Percentiles rank a stretch among this genome's conserved stretches.
phyloP scores from a whole-genome alignment of 2,113 vertebrate species.

The Romanogobio albipinnatus region DNA sequence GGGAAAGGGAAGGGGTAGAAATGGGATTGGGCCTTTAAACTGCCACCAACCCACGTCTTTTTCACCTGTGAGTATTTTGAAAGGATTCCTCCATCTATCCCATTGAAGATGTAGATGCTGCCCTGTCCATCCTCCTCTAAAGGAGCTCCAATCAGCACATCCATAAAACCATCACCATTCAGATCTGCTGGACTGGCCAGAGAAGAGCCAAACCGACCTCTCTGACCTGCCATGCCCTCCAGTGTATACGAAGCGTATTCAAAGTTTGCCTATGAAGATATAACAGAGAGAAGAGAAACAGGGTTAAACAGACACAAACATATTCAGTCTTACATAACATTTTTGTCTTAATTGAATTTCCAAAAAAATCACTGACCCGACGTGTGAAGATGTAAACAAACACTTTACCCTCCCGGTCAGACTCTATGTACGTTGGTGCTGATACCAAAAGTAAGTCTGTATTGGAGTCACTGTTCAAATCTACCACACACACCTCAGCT shows the following conservation, averaged over 20 bases:
- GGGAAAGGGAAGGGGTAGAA: no score
- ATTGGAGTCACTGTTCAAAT: slow-evolving; percentile 64
- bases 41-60: background rate
- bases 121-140: slow-evolving; percentile 73
- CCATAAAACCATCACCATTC: slow-evolving; percentile 64
- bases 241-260: slow-evolving; percentile 31
- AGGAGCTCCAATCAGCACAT: slow-evolving; percentile 76
- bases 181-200: slow-evolving; percentile 73
- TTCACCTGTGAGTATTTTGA: slow-evolving; percentile 71
- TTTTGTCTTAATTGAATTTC: background rate
- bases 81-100: slow-evolving; percentile 17
- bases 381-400: slow-evolving; percentile 68
- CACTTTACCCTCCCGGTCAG: slow-evolving; percentile 77
- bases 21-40: no score
- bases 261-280: background rate
- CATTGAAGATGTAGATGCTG: slow-evolving; percentile 75
- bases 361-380: slow-evolving; percentile 58
- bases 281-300: background rate
- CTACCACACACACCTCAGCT: slow-evolving; percentile 78
- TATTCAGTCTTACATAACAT: no score
- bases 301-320: background rate
- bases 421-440: slow-evolving; percentile 73
- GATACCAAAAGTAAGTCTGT: slow-evolving; percentile 80
- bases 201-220: slow-evolving; percentile 73
- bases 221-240: slow-evolving; percentile 56